These are phyloP conservation scores for Dipodomys ordii DNA, from an alignment of 2,113 vertebrate species.

Conservation along the genomic window DNA sequence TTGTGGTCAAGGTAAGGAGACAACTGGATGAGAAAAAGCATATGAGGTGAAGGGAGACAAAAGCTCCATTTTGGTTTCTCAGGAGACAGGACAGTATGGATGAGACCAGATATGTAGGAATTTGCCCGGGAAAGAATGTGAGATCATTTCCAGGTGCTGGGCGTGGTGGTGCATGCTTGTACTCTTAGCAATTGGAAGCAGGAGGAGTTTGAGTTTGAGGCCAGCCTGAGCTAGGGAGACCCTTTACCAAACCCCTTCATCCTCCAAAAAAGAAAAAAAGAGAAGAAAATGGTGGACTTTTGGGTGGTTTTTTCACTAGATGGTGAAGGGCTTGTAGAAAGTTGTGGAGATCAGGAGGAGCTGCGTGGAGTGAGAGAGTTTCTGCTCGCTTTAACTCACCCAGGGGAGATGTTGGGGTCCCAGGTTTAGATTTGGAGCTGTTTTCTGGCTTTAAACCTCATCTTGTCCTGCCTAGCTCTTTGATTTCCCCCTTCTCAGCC, in stretches of 20 bases:
- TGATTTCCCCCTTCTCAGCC: not conserved
- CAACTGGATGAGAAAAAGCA: not conserved
- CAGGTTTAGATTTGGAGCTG: not conserved
- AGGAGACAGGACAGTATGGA: not conserved
- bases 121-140: not conserved
- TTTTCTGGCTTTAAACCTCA: not conserved
- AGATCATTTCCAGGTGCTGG: not conserved
- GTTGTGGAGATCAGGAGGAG: not conserved
- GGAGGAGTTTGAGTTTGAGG: no score
- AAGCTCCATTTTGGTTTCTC: not conserved
- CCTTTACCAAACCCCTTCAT: no score
- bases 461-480: not conserved
- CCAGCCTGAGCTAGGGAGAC: no score
- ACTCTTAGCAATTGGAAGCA: no score
- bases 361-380: not conserved
- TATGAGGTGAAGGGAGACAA: not conserved
- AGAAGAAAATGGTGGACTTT: not conserved
- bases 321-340: not conserved
- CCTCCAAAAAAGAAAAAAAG: not conserved
- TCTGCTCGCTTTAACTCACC: not conserved
- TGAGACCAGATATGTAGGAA: not conserved
- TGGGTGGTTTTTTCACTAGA: not conserved
- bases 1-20: not conserved
- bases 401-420: not conserved
- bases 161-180: no score